phyloP scores from a whole-genome alignment of 2,888 invertebrate species.

The Torymus tubicola region DNA sequence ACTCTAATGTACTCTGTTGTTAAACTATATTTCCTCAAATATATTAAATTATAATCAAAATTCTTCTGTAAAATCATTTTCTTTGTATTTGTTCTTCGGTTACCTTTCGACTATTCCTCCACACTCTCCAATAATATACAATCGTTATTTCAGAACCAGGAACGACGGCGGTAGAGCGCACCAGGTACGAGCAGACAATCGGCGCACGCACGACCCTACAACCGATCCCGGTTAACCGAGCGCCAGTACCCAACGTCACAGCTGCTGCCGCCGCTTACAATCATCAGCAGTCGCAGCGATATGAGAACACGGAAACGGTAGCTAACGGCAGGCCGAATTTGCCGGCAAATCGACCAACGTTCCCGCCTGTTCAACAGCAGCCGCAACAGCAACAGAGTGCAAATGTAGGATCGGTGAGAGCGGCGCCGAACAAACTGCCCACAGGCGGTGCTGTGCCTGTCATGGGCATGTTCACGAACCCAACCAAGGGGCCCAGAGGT shows the following conservation, averaged over 20 bases:
- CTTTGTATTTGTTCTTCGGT: no score
- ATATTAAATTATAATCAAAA: no score
- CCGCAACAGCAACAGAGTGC: slow-evolving; percentile 36
- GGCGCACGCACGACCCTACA: slow-evolving; percentile 12
- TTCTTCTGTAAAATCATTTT: no score
- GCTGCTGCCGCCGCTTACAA: no score
- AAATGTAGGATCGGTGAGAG: slow-evolving; percentile 38
- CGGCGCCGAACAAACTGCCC: slow-evolving; percentile 63
- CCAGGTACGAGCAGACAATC: slow-evolving; percentile 36
- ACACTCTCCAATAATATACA: neutral
- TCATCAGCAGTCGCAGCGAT: slow-evolving; percentile 46
- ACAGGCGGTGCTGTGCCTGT: slow-evolving; percentile 61
- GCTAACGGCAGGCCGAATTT: slow-evolving; percentile 60
- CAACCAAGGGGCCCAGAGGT: slow-evolving; percentile 64
- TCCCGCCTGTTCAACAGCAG: slow-evolving; percentile 20
- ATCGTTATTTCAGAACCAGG: slow-evolving; percentile 48
- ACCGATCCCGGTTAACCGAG: no score
- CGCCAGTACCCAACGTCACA: no score
- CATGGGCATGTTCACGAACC: slow-evolving; percentile 68
- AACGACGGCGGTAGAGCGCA: slow-evolving; percentile 17
- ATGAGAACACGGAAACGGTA: slow-evolving; percentile 35
- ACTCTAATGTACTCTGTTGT: no score
- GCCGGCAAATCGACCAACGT: slow-evolving; percentile 59
- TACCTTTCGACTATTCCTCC: neutral
- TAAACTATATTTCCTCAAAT: no score